Percentiles rank a stretch among this genome's conserved stretches.
phyloP scores from a whole-genome alignment of 2,888 invertebrate species.

The Nomada hirtipes region DNA sequence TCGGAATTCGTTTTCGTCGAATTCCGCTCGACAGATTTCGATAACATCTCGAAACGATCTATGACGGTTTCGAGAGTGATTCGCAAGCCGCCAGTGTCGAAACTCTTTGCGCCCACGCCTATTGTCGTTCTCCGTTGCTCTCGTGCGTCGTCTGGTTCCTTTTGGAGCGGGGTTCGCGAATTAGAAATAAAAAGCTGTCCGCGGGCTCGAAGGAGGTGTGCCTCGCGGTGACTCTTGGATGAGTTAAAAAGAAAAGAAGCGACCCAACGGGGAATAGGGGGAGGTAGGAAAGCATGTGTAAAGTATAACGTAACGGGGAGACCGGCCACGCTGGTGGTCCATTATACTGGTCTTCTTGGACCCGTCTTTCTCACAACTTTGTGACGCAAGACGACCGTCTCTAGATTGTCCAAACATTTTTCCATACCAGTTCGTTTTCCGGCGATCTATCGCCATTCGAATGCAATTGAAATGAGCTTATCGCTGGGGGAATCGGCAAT shows the following conservation, averaged over 20 bases:
- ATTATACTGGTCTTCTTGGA: conserved; percentile 63
- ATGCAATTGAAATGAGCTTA: too few relatives aligned
- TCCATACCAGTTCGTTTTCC: background rate
- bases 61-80: background rate
- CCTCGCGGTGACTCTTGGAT: conserved; percentile 49
- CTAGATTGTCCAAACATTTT: conserved; percentile 4
- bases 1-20: too few relatives aligned
- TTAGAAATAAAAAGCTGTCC: conserved; percentile 62
- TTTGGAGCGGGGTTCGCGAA: conserved; percentile 35
- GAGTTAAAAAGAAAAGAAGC: conserved; percentile 53
- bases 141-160: conserved; percentile 3
- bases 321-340: conserved; percentile 82
- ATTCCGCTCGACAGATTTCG: too few relatives aligned
- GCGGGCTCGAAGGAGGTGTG: conserved; percentile 50
- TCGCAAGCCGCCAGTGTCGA: background rate
- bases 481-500: too few relatives aligned
- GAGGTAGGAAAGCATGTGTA: conserved; percentile 64
- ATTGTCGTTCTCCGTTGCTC: conserved; percentile 7
- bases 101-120: conserved; percentile 55
- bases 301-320: conserved; percentile 78
- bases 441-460: background rate
- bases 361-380: conserved; percentile 40
- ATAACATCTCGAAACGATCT: too few relatives aligned
- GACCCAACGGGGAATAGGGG: background rate
- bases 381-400: conserved; percentile 25